These are phyloP conservation scores for Pemphigus obesinymphae DNA, from an alignment of 1,140 invertebrate species.

Conservation along the genomic window DNA sequence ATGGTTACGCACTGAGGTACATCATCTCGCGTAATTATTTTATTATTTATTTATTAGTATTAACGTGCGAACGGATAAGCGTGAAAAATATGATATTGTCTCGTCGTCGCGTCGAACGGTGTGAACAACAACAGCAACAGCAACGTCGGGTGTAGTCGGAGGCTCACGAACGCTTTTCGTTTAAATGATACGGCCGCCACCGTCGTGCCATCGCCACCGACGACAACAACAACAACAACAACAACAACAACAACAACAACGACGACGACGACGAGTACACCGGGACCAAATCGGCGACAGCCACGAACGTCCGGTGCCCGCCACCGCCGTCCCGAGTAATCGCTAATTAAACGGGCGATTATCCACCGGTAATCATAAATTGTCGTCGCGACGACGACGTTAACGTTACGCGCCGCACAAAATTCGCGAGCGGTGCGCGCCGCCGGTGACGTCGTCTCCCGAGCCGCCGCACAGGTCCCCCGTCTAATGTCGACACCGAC, in stretches of 20 bases:
- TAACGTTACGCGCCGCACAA: neutral
- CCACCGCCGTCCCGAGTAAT: too few relatives aligned
- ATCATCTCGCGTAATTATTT: neutral
- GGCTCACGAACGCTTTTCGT: neutral
- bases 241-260: neutral
- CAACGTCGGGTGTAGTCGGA: neutral
- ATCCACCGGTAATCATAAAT: neutral
- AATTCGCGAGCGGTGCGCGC: neutral
- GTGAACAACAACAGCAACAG: too few relatives aligned
- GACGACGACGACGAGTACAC: neutral
- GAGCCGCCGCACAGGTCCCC: neutral
- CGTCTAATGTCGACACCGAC: neutral
- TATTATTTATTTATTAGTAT: slow-evolving; percentile 9
- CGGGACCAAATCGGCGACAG: too few relatives aligned
- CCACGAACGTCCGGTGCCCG: too few relatives aligned
- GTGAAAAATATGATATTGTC: neutral
- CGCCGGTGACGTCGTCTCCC: neutral
- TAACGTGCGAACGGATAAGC: neutral
- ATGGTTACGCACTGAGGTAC: neutral
- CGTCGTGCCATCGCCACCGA: neutral
- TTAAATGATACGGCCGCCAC: neutral
- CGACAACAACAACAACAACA: neutral
- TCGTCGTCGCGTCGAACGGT: neutral
- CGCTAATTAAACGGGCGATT: too few relatives aligned
- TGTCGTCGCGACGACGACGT: neutral